Evolutionary conservation across 2,888 invertebrate species (phyloP).

Genomic region (Nomada goodeniana): DNA sequence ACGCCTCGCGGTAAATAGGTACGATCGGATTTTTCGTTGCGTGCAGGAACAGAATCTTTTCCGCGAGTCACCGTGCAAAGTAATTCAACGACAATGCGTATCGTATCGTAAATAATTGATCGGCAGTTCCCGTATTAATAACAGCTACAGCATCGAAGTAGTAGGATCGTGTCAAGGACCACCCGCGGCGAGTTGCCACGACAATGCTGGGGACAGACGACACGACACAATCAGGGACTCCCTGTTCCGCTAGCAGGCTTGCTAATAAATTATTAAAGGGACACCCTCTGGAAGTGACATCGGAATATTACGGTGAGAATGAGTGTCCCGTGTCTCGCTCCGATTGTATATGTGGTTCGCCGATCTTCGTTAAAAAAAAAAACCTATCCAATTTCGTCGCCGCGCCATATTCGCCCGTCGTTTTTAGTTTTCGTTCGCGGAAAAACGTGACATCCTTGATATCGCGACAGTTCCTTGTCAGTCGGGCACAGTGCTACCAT

Average conservation of each 20-base stretch:
- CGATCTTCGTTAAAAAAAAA: conserved; percentile 28
- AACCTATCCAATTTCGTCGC: conserved; percentile 26
- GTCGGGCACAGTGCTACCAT: conserved; percentile 45
- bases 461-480: conserved; percentile 50
- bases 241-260: conserved; percentile 70
- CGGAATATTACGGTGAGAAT: conserved; percentile 64
- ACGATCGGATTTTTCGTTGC: too few species aligned
- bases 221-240: conserved; percentile 82
- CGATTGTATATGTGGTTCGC: conserved; percentile 15
- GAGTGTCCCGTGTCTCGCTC: conserved; percentile 55
- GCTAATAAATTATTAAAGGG: conserved; percentile 84
- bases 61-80: conserved; percentile 16
- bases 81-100: conserved; percentile 35
- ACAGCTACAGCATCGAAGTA: conserved; percentile 77
- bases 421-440: conserved; percentile 16
- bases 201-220: conserved; percentile 82
- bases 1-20: too few species aligned
- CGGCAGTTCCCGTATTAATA: conserved; percentile 77
- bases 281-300: conserved; percentile 82
- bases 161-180: conserved; percentile 82
- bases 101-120: conserved; percentile 80
- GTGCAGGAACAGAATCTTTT: background rate
- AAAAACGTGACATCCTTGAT: conserved; percentile 45
- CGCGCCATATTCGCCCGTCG: background rate
- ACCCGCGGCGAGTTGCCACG: conserved; percentile 80